phyloP scores from a whole-genome alignment of 2,113 vertebrate species.

The Calidris pygmaea region DNA sequence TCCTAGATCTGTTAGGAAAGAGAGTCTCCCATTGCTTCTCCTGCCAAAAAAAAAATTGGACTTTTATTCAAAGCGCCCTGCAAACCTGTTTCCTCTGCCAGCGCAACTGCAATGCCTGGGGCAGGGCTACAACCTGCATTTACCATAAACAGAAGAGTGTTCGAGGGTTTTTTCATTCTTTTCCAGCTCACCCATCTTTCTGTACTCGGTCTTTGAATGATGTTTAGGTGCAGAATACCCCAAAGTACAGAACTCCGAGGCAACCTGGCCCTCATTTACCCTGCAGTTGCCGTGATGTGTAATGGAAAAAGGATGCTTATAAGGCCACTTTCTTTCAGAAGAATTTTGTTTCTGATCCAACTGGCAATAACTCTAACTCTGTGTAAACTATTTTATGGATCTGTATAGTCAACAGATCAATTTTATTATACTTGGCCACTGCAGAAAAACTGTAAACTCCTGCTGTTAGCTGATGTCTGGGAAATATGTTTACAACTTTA shows the following conservation, averaged over 20 bases:
- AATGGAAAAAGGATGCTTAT: conserved; percentile 20
- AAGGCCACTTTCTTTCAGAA: conserved; percentile 15
- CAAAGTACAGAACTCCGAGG: background rate
- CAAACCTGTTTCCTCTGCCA: background rate
- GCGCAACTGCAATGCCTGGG: background rate
- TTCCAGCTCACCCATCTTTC: background rate
- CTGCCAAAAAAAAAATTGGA: background rate
- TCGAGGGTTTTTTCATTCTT: background rate
- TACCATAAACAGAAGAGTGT: background rate
- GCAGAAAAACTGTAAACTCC: conserved; percentile 49
- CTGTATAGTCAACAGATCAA: conserved; percentile 63
- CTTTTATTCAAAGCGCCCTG: background rate
- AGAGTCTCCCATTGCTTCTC: background rate
- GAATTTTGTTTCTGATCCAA: conserved; percentile 42
- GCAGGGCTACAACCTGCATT: background rate
- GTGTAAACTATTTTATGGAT: conserved; percentile 52
- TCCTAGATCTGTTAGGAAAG: background rate
- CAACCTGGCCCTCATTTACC: background rate
- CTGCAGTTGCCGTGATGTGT: background rate
- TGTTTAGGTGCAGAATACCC: background rate
- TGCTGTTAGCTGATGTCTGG: conserved; percentile 43
- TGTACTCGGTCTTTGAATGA: rapidly evolving
- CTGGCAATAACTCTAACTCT: conserved; percentile 20
- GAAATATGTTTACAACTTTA: conserved; percentile 55
- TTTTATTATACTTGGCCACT: conserved; percentile 61